A percentile compares a stretch with the other conserved stretches of the same genome.
Conservation (phyloP, 1,140 invertebrate genomes). For the Hormaphis cornu region DNA sequence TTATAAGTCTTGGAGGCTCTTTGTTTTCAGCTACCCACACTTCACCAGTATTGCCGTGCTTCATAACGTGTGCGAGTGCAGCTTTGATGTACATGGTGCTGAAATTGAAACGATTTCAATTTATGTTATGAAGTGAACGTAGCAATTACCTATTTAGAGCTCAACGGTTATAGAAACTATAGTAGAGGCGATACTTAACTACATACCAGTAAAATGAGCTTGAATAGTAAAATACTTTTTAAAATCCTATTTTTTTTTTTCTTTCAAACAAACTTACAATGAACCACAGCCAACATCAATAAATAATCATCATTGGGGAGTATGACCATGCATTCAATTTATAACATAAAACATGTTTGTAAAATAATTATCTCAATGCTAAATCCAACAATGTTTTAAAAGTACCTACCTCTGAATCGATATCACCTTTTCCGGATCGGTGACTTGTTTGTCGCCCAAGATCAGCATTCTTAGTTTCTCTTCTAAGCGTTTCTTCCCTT, state of each 20-base stretch:
- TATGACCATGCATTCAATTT: too few relatives aligned
- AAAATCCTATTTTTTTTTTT: not conserved
- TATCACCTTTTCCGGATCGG: not conserved
- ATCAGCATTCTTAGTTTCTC: not conserved
- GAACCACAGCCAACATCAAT: too few relatives aligned
- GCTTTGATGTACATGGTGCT: not conserved
- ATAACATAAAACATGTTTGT: not conserved
- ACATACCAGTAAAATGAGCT: too few relatives aligned
- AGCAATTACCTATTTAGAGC: too few relatives aligned
- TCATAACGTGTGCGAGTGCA: not conserved
- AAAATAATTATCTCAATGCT: too few relatives aligned
- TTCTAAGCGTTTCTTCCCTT: not conserved
- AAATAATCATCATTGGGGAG: too few relatives aligned
- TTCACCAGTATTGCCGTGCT: not conserved
- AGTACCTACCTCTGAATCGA: conserved; percentile 1
- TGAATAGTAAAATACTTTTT: too few relatives aligned
- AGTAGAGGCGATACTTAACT: too few relatives aligned
- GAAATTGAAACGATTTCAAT: not conserved
- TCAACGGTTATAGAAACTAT: too few relatives aligned
- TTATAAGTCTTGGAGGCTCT: not conserved
- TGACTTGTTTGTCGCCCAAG: not conserved
- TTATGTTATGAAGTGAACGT: too few relatives aligned
- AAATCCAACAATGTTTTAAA: too few relatives aligned
- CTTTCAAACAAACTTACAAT: too few relatives aligned
- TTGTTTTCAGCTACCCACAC: conserved; percentile 12